Evolutionary conservation across 2,113 vertebrate genomes (phyloP).

Genomic region (Alligator sinensis): DNA sequence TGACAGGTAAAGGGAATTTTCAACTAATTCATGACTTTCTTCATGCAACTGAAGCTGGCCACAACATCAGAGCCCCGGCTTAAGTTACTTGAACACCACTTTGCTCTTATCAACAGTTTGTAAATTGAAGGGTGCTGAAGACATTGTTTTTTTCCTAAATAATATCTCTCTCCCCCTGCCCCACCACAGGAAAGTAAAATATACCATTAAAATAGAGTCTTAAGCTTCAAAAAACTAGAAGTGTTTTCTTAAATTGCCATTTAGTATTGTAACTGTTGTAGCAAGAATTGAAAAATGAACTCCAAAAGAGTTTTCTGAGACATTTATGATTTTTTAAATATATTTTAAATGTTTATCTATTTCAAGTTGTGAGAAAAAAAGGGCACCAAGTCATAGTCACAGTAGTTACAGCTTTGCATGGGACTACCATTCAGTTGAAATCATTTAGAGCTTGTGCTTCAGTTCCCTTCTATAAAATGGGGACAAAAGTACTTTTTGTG

Average conservation of each 20-base stretch:
- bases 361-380: neutral
- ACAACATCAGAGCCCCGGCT: neutral
- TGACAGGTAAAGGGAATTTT: constrained; percentile 31
- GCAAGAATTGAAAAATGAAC: neutral
- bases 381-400: neutral
- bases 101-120: constrained; percentile 19
- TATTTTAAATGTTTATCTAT: neutral
- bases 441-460: too few relatives aligned
- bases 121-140: constrained; percentile 43
- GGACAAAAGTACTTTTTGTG: neutral
- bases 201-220: neutral
- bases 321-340: neutral
- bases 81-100: constrained; percentile 25
- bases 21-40: neutral
- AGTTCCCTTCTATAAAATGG: neutral
- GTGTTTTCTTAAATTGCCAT: neutral
- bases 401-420: neutral
- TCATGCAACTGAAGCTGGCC: constrained; percentile 2
- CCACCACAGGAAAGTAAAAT: neutral
- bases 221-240: neutral
- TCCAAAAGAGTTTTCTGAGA: neutral
- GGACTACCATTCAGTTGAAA: too few relatives aligned
- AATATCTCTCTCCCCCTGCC: neutral
- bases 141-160: neutral
- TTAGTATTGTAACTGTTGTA: neutral